Evolutionary conservation across 2,797 vertebrate genomes (phyloP).

Genomic region (Propithecus deckenii): DNA sequence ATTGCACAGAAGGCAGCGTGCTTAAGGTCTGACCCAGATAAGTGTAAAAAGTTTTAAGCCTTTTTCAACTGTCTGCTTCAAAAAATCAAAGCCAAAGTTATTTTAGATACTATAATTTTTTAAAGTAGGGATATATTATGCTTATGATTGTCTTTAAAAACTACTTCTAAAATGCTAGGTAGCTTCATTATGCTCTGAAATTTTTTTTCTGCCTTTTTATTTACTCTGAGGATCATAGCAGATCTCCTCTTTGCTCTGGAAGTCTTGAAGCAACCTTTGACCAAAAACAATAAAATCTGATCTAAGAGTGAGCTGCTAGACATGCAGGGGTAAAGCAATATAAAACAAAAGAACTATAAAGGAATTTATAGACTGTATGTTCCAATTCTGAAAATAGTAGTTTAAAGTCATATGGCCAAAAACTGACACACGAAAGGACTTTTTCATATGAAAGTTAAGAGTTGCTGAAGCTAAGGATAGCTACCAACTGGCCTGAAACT

Average conservation of each 20-base stretch:
- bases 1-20: neutral
- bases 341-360: neutral
- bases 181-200: neutral
- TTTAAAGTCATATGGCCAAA: neutral
- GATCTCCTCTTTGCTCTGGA: neutral
- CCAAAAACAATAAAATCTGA: slow-evolving; percentile 51
- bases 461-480: neutral
- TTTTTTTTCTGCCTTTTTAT: neutral
- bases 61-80: slow-evolving; percentile 8
- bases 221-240: neutral
- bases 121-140: neutral
- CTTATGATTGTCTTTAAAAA: neutral
- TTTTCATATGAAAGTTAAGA: neutral
- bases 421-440: neutral
- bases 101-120: neutral
- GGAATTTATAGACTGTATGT: neutral
- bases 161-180: neutral
- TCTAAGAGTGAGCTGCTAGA: neutral
- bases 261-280: slow-evolving; percentile 29
- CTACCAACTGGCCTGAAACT: neutral
- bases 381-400: neutral
- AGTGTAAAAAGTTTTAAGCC: neutral
- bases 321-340: neutral
- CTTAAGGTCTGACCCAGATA: neutral
- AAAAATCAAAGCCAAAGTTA: slow-evolving; percentile 25